These are phyloP conservation scores for Cygnus atratus DNA, from an alignment of 2,113 vertebrate species.

Conservation along the genomic window DNA sequence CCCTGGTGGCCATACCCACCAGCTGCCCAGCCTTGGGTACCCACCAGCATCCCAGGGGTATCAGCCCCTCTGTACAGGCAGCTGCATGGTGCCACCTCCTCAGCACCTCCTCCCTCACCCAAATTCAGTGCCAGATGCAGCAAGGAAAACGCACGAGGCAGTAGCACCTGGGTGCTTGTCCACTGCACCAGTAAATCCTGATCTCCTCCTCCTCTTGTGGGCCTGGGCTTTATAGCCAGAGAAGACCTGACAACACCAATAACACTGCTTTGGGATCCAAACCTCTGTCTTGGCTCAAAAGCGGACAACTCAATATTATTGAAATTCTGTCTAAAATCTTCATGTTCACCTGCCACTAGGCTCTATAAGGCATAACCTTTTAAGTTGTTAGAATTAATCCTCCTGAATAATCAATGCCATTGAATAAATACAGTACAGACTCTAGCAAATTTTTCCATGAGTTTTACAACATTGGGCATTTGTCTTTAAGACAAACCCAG, in stretches of 20 bases:
- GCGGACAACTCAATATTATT: not conserved
- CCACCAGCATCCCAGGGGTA: rapidly evolving
- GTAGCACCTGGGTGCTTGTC: not conserved
- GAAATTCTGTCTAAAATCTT: not conserved
- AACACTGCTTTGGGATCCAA: not conserved
- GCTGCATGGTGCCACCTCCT: too few species aligned
- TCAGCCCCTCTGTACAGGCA: not conserved
- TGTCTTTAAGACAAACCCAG: not conserved
- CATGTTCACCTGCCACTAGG: not conserved
- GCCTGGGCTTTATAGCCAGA: not conserved
- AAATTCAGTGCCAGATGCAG: not conserved
- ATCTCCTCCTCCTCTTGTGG: not conserved
- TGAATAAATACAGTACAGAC: not conserved
- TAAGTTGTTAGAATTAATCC: not conserved
- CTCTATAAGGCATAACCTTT: not conserved
- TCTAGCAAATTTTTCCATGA: not conserved
- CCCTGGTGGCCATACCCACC: rapidly evolving
- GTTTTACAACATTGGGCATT: not conserved
- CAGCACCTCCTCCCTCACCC: not conserved
- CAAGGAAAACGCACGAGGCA: not conserved
- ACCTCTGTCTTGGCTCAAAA: not conserved
- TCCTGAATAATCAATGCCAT: not conserved
- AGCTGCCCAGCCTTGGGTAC: not conserved
- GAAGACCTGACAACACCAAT: not conserved
- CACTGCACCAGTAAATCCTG: not conserved